A percentile compares a stretch with the other conserved stretches of the same genome.
Evolutionary conservation across 2,113 vertebrate species (phyloP).

Genomic region (Australoheros scitulus): DNA sequence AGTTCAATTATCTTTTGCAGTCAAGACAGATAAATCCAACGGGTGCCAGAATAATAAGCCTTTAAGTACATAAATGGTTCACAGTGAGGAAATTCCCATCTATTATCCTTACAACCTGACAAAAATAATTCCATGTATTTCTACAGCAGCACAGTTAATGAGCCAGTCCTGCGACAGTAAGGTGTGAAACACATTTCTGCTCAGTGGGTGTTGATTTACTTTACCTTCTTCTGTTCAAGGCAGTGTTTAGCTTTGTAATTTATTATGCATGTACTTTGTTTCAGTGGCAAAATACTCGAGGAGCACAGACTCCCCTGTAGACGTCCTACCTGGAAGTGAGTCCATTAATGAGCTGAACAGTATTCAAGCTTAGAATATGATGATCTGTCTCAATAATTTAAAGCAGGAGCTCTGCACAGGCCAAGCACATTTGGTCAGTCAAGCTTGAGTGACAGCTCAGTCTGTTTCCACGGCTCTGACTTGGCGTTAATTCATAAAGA

Average conservation of each 20-base stretch:
- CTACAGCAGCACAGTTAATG: constrained; percentile 12
- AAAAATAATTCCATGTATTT: constrained; percentile 38
- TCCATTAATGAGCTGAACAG: constrained; percentile 14
- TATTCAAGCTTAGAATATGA: constrained; percentile 32
- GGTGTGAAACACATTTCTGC: constrained; percentile 5
- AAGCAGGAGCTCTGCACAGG: background rate
- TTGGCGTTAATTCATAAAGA: constrained; percentile 62
- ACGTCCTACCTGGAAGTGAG: background rate
- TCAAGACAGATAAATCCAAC: constrained; percentile 47
- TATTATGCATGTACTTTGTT: background rate
- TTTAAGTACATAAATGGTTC: constrained; percentile 47
- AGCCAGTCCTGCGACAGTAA: background rate
- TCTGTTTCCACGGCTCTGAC: constrained; percentile 50
- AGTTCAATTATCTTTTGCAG: constrained; percentile 53
- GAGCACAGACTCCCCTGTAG: background rate
- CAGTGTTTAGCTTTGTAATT: constrained; percentile 1
- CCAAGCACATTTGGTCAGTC: constrained; percentile 16
- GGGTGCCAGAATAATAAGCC: constrained; percentile 34
- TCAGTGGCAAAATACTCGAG: background rate
- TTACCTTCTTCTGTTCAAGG: background rate
- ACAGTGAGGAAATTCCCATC: constrained; percentile 21
- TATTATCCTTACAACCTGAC: constrained; percentile 40
- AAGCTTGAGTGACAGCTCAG: constrained; percentile 63
- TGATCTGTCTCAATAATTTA: constrained; percentile 63
- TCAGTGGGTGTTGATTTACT: background rate